A percentile compares a stretch with the other conserved stretches of the same genome.
phyloP scores from a whole-genome alignment of 2,797 vertebrate species.

The Benthosema pterotum region DNA sequence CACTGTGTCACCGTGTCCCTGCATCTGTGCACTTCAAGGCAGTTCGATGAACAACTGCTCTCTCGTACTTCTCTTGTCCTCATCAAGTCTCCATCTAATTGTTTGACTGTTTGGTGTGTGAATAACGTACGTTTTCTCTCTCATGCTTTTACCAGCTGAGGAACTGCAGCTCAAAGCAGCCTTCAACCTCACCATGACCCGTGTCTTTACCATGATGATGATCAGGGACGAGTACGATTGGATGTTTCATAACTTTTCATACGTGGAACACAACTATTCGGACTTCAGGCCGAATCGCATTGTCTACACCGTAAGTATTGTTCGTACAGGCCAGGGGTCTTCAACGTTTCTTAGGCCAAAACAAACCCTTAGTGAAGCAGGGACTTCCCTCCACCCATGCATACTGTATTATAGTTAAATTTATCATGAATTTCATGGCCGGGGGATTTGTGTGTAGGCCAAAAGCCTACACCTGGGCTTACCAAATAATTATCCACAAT shows the following conservation, averaged over 20 bases:
- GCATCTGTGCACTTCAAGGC: too few relatives aligned
- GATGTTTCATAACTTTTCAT: conserved; percentile 70
- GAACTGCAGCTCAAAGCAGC: conserved; percentile 41
- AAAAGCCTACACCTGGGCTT: too few relatives aligned
- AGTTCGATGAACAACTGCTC: too few relatives aligned
- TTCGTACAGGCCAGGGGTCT: neutral
- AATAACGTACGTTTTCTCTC: neutral
- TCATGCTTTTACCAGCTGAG: conserved; percentile 14
- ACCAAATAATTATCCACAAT: too few relatives aligned
- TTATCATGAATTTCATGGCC: too few relatives aligned
- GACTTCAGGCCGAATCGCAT: conserved; percentile 28
- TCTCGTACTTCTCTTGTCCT: too few relatives aligned
- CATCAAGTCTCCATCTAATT: neutral
- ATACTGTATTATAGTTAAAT: too few relatives aligned
- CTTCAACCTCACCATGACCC: too few relatives aligned
- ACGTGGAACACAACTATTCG: conserved; percentile 25
- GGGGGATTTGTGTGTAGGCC: too few relatives aligned
- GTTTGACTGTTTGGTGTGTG: neutral
- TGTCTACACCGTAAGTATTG: conserved; percentile 64
- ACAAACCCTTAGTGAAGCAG: conserved; percentile 11
- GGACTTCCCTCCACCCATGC: neutral
- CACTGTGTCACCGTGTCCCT: too few relatives aligned
- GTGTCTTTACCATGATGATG: conserved; percentile 57
- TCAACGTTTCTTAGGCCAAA: too few relatives aligned
- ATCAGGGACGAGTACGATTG: conserved; percentile 73